Conservation (phyloP, 2,888 invertebrate species). For the Xanthia togata region DNA sequence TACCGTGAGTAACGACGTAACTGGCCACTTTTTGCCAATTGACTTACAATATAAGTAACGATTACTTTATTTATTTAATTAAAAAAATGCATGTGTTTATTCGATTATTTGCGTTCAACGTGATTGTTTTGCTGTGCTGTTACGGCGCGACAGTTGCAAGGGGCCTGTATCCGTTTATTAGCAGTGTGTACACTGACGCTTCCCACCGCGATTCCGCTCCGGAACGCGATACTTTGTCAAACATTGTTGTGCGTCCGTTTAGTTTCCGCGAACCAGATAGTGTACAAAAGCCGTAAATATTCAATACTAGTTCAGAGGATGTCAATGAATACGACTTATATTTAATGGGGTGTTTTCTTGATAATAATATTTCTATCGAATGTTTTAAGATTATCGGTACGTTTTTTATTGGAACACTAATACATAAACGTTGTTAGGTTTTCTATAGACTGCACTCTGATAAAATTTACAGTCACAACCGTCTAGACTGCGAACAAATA, state of each 20-base stretch:
- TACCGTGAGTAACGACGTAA: conserved; percentile 22
- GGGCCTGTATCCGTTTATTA: conserved; percentile 38
- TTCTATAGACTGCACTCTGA: neutral
- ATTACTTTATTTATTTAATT: conserved; percentile 38
- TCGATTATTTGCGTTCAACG: neutral
- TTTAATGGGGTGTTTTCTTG: neutral
- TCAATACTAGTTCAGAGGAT: neutral
- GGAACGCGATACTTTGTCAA: conserved; percentile 11
- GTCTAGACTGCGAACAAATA: conserved; percentile 13
- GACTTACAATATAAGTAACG: conserved; percentile 25
- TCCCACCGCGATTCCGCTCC: conserved; percentile 23
- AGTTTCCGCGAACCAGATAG: neutral
- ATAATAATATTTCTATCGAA: neutral
- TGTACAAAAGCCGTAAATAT: neutral
- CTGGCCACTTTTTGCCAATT: conserved; percentile 45
- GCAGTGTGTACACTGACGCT: conserved; percentile 13
- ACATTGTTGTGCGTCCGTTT: conserved; percentile 2
- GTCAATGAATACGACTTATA: neutral
- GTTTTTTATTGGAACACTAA: conserved; percentile 5
- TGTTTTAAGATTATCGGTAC: conserved; percentile 1
- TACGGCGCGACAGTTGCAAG: conserved; percentile 31
- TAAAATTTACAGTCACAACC: neutral
- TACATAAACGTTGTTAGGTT: neutral
- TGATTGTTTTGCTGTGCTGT: conserved; percentile 27
- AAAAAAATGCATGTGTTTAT: conserved; percentile 41